Evolutionary conservation across 1,140 invertebrate genomes (phyloP).

Genomic region (Neodiprion fabricii): DNA sequence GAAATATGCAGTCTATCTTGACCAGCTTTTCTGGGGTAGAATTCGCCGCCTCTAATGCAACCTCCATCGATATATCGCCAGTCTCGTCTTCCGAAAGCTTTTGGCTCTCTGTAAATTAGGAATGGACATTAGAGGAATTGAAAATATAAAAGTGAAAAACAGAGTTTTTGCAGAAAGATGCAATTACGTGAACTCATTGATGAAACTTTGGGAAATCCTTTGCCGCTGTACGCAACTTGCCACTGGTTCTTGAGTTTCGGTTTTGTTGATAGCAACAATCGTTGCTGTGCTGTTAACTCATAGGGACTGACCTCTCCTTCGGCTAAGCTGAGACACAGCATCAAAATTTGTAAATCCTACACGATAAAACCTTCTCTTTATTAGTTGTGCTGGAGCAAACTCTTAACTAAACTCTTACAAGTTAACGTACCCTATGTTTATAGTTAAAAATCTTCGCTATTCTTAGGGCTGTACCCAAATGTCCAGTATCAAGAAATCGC

Average conservation of each 20-base stretch:
- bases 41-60: slow-evolving; percentile 21
- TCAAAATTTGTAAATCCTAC: slow-evolving; percentile 50
- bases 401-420: slow-evolving; percentile 5
- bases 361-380: slow-evolving; percentile 18
- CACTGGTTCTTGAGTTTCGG: slow-evolving; percentile 39
- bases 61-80: neutral
- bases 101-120: slow-evolving; percentile 19
- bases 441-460: slow-evolving; percentile 52
- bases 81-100: slow-evolving; percentile 5
- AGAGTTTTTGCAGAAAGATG: neutral
- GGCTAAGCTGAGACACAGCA: slow-evolving; percentile 52
- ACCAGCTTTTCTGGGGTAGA: slow-evolving; percentile 34
- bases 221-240: slow-evolving; percentile 36
- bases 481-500: slow-evolving; percentile 45
- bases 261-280: slow-evolving; percentile 38
- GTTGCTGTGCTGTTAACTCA: slow-evolving; percentile 46
- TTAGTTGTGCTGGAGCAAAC: neutral
- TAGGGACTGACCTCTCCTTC: slow-evolving; percentile 52
- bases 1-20: slow-evolving; percentile 42
- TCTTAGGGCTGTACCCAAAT: slow-evolving; percentile 46
- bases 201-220: slow-evolving; percentile 40
- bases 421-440: slow-evolving; percentile 42
- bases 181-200: slow-evolving; percentile 42
- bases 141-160: too few species aligned
- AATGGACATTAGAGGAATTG: too few species aligned